These are phyloP conservation scores for Styela clava DNA, from an alignment of 23 tunicate genomes.

Conservation along the genomic window DNA sequence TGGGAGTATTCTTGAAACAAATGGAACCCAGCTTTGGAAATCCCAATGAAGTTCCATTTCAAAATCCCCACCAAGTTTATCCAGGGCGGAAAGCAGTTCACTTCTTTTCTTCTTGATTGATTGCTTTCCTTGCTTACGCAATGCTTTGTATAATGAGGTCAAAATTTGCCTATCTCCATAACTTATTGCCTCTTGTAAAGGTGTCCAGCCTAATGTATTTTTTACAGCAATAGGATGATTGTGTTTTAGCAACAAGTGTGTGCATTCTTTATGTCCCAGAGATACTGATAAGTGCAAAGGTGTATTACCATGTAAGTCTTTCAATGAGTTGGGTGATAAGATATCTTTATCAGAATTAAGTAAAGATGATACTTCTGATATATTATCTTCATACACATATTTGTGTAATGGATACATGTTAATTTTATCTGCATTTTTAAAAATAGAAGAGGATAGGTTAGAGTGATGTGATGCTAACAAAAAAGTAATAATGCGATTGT, in stretches of 20 bases:
- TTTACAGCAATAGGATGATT: conserved; percentile 42
- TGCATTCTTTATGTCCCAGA: conserved; percentile 79
- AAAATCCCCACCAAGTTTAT: conserved; percentile 68
- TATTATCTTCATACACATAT: conserved; percentile 71
- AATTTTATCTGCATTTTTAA: no score
- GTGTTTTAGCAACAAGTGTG: conserved; percentile 51
- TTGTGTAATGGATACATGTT: conserved; percentile 54
- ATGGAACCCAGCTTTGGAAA: conserved; percentile 91
- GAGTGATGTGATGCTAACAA: no score
- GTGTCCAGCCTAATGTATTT: conserved; percentile 73
- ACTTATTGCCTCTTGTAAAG: conserved; percentile 83
- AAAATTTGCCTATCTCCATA: conserved; percentile 80
- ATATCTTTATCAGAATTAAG: conserved; percentile 34
- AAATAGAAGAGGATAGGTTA: no score
- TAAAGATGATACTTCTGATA: conserved; percentile 23
- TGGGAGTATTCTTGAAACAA: conserved; percentile 82
- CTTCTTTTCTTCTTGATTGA: conserved; percentile 37
- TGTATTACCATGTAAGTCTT: conserved; percentile 81
- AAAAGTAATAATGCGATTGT: no score
- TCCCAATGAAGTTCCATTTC: conserved; percentile 79
- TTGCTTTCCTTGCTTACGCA: conserved; percentile 44
- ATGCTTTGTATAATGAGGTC: conserved; percentile 26
- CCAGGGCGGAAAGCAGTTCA: conserved; percentile 51
- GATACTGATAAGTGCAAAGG: conserved; percentile 75
- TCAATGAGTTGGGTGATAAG: background rate